A percentile compares a stretch with the other conserved stretches of the same genome.
These are phyloP conservation scores for Babylonia areolata DNA, from an alignment of 1,140 invertebrate species.

Conservation along the genomic window DNA sequence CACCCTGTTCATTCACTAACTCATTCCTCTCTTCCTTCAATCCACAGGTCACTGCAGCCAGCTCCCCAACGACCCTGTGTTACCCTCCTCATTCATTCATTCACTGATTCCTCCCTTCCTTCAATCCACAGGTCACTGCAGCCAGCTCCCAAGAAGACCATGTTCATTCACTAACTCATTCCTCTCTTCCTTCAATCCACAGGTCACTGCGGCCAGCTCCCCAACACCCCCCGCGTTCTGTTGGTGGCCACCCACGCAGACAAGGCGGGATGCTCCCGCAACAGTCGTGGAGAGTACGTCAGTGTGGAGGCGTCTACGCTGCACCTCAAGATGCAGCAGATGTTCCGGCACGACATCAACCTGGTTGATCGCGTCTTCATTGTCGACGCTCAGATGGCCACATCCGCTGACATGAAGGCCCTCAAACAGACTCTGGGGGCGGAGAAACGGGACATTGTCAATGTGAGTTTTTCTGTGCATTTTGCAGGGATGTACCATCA, in stretches of 20 bases:
- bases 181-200: too few relatives aligned
- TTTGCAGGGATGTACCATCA: too few relatives aligned
- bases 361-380: constrained; percentile 79
- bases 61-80: too few relatives aligned
- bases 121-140: too few relatives aligned
- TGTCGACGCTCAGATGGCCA: constrained; percentile 81
- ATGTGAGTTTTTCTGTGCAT: not conserved
- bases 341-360: constrained; percentile 79
- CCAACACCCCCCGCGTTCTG: constrained; percentile 78
- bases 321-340: constrained; percentile 76
- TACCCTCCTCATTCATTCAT: too few relatives aligned
- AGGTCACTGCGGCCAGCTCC: constrained; percentile 80
- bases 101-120: too few relatives aligned
- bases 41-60: too few relatives aligned
- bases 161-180: too few relatives aligned
- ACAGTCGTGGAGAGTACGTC: constrained; percentile 79
- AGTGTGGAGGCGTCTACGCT: constrained; percentile 80
- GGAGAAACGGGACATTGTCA: constrained; percentile 75
- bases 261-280: constrained; percentile 77
- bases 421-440: constrained; percentile 79
- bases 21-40: too few relatives aligned
- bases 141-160: too few relatives aligned
- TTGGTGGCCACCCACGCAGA: constrained; percentile 84
- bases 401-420: constrained; percentile 79
- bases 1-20: too few relatives aligned